These are phyloP conservation scores for Drosophila monieri DNA, from an alignment of 2,888 invertebrate genomes.

Conservation along the genomic window DNA sequence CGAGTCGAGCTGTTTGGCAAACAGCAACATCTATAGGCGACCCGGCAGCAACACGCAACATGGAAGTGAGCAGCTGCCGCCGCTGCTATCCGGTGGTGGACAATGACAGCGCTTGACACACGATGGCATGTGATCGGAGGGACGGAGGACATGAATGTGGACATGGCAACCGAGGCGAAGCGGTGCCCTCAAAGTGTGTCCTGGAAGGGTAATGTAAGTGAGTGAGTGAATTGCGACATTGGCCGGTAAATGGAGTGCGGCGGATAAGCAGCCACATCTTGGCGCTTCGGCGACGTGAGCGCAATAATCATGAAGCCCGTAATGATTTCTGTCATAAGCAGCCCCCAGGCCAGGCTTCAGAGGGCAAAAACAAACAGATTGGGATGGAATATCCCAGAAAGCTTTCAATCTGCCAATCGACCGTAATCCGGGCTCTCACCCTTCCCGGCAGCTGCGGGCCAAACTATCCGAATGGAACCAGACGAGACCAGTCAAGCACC, in stretches of 20 bases:
- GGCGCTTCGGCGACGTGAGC: constrained; percentile 18
- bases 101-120: constrained; percentile 59
- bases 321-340: constrained; percentile 37
- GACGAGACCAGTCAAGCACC: constrained; percentile 42
- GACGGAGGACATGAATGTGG: background rate
- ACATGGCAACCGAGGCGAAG: constrained; percentile 13
- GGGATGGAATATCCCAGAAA: background rate
- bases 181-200: constrained; percentile 42
- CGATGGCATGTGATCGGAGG: constrained; percentile 40
- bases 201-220: constrained; percentile 39
- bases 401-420: constrained; percentile 21
- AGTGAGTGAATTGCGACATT: constrained; percentile 35
- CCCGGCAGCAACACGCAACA: constrained; percentile 57
- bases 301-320: constrained; percentile 18
- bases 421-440: constrained; percentile 14
- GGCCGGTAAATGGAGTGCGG: constrained; percentile 36
- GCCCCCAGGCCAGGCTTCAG: background rate
- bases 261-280: constrained; percentile 29
- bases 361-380: constrained; percentile 12
- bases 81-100: constrained; percentile 29
- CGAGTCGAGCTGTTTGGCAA: constrained; percentile 24
- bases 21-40: constrained; percentile 18
- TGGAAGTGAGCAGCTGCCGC: constrained; percentile 54
- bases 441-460: constrained; percentile 16
- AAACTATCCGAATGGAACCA: constrained; percentile 28